Base-by-base conservation (phyloP, 1,140 invertebrate genomes). In the Leptopilina clavipes region DNA sequence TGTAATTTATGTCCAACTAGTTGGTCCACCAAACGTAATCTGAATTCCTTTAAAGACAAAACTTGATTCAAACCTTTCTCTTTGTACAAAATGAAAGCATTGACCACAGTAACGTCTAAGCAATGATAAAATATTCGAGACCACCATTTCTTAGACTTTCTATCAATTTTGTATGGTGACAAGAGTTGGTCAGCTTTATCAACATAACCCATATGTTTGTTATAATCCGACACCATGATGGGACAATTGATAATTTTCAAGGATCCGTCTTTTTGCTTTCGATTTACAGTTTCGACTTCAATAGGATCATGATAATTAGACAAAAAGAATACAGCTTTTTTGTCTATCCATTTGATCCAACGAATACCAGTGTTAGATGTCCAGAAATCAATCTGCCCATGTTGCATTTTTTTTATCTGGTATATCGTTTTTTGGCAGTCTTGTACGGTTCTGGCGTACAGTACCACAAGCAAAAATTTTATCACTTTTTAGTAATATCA, bases 341-440 rank as follows among this genome's bases (percentile, higher is more conserved):
- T 88, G 79, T 90, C 88, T 76, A 85, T 89, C 84, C 85, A 89
- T 85, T 89, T 88, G 54, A 83, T 77, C 83, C 76, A 88, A 76
- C 79, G 77, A 80, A 89, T 80, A 44, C 85, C 85, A 71, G 83
- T 82, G 77, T 83, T 77, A 48, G 81, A 88, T 77, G 86, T 84
- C 70, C 82, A 72, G 82, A 83, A 85, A 79, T 85, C 83, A 79
- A 80, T 86, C 73, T 84, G 84, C 48, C 79, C 84, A 73, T 78
- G 85, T 81, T 78, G 85, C 87, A 84, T n/a, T 80, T 74, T 82
- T 75, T 82, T 81, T 88, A 82, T 80, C 81, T 81, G 43, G 82
- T 80, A 78, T 77, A 77, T 82, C 79, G 65, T 82, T 84, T 84
- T 78, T 86, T 73, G 78, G 77, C 70, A 81, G 76, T 25, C 74